Evolutionary conservation across 2,797 vertebrate species (phyloP).

Genomic region (Diglossa cyanea): DNA sequence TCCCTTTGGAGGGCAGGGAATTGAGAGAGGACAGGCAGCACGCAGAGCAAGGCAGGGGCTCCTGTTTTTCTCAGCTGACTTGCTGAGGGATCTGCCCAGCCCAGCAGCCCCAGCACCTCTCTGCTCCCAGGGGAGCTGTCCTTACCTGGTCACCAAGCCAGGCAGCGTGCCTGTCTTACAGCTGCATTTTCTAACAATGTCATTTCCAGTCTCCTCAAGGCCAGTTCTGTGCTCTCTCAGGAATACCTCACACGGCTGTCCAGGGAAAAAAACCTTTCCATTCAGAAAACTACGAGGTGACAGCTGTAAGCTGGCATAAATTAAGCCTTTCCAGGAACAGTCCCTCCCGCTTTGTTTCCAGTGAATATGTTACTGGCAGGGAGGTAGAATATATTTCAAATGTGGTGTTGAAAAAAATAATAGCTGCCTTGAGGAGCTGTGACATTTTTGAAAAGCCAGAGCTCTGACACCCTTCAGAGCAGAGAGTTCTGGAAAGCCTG

Average conservation of each 20-base stretch:
- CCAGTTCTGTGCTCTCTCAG: neutral
- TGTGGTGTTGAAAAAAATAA: neutral
- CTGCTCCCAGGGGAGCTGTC: neutral
- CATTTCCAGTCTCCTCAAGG: neutral
- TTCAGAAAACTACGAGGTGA: conserved; percentile 20
- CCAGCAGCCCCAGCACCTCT: fast-evolving
- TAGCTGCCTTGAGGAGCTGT: neutral
- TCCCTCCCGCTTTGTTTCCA: neutral
- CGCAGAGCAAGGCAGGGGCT: neutral
- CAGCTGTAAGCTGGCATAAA: neutral
- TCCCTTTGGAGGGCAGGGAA: neutral
- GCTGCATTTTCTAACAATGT: neutral
- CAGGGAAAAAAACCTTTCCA: neutral
- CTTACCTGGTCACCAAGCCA: neutral
- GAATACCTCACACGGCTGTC: neutral
- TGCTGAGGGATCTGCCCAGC: neutral
- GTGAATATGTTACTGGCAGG: neutral
- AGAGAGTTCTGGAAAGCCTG: neutral
- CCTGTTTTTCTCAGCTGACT: neutral
- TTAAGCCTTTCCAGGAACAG: conserved; percentile 21
- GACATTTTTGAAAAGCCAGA: conserved; percentile 41
- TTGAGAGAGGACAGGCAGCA: neutral
- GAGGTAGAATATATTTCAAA: conserved; percentile 26
- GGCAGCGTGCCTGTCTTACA: neutral
- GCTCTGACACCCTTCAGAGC: neutral